phyloP scores from a whole-genome alignment of 2,113 vertebrate species.

The Pongo pygmaeus region DNA sequence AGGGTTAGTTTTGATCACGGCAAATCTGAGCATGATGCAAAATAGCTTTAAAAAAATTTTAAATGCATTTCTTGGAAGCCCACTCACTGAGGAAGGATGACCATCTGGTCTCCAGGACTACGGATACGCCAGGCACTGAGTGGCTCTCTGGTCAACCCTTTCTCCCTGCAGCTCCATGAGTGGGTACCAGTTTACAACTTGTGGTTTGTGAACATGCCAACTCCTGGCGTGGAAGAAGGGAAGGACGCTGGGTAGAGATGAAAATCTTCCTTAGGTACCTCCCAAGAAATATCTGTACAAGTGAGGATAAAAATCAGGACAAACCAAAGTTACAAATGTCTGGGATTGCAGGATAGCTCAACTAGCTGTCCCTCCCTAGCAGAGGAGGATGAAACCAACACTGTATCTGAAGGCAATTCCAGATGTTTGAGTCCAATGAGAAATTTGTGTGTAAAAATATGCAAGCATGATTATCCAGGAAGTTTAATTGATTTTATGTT shows the following conservation, averaged over 20 bases:
- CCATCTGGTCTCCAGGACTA: not conserved
- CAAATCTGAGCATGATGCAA: not conserved
- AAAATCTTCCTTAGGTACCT: not conserved
- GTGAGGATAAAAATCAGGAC: not conserved
- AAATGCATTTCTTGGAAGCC: not conserved
- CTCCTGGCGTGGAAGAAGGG: not conserved
- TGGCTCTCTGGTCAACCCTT: not conserved
- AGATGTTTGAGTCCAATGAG: not conserved
- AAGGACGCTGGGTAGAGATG: not conserved
- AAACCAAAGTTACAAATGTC: not conserved
- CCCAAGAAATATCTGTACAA: not conserved
- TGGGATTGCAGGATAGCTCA: not conserved
- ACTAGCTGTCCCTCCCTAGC: not conserved
- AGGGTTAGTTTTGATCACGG: not conserved
- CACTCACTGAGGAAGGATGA: not conserved
- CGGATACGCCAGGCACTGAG: not conserved
- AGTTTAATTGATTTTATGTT: not conserved
- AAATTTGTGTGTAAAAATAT: not conserved
- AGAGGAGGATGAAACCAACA: not conserved
- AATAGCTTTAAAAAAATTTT: not conserved
- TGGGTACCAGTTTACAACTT: not conserved
- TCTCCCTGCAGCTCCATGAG: rapidly evolving
- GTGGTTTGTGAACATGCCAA: not conserved
- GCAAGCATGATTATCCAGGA: not conserved
- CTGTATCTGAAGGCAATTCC: not conserved